These are phyloP conservation scores for Ciconia nigra DNA, from an alignment of 2,797 vertebrate genomes.

Conservation along the genomic window DNA sequence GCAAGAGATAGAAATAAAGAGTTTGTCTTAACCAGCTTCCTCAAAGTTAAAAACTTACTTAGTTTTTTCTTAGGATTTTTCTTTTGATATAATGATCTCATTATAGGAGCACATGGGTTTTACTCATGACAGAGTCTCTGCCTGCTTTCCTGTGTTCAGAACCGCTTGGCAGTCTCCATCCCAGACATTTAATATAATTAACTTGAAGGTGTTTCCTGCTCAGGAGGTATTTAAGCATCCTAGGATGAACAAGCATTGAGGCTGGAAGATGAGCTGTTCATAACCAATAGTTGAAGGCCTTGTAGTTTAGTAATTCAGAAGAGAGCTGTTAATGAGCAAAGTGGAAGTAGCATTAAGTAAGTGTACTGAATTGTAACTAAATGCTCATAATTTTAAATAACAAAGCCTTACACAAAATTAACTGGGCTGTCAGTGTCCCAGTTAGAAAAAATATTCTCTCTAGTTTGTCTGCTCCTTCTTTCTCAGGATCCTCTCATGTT, in stretches of 20 bases:
- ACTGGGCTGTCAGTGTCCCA: background rate
- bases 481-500: background rate
- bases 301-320: constrained; percentile 23
- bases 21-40: background rate
- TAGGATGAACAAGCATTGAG: background rate
- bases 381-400: constrained; percentile 36
- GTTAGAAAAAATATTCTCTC: background rate
- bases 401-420: constrained; percentile 35
- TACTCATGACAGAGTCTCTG: background rate
- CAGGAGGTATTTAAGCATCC: background rate
- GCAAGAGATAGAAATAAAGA: background rate
- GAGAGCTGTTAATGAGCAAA: constrained; percentile 20
- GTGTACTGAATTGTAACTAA: constrained; percentile 44
- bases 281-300: constrained; percentile 8
- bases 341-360: constrained; percentile 37
- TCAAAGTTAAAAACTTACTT: background rate
- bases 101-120: background rate
- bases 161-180: background rate
- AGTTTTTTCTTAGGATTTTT: background rate
- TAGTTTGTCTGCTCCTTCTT: background rate
- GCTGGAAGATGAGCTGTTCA: constrained; percentile 26
- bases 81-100: background rate
- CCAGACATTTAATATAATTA: constrained; percentile 41
- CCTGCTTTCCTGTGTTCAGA: background rate
- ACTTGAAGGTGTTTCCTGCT: constrained; percentile 41